phyloP scores from a whole-genome alignment of 1,140 invertebrate species.

The Adelges cooleyi region DNA sequence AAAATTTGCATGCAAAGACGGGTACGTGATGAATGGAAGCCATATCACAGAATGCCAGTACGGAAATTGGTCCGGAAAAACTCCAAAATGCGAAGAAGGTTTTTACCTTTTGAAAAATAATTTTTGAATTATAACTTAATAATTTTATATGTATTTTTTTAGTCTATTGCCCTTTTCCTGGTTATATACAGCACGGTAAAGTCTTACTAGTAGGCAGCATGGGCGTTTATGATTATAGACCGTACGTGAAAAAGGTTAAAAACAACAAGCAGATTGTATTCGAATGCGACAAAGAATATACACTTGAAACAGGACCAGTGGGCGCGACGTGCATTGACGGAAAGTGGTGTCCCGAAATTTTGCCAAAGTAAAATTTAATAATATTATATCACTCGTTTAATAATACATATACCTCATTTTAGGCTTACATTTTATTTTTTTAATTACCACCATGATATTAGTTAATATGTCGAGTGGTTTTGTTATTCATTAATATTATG shows the following conservation, averaged over 20 bases:
- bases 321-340: conserved; percentile 88
- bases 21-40: conserved; percentile 65
- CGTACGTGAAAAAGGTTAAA: conserved; percentile 78
- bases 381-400: background rate
- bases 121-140: background rate
- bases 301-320: conserved; percentile 61
- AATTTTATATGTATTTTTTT: conserved; percentile 33
- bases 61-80: conserved; percentile 83
- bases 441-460: too few species aligned
- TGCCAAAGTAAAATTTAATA: conserved; percentile 48
- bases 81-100: conserved; percentile 74
- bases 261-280: conserved; percentile 96
- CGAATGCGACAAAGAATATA: conserved; percentile 85
- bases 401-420: too few species aligned
- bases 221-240: conserved; percentile 93
- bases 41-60: conserved; percentile 66
- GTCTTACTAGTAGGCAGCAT: conserved; percentile 90
- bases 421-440: too few species aligned
- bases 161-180: conserved; percentile 91
- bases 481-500: too few species aligned
- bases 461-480: too few species aligned
- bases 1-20: conserved; percentile 82
- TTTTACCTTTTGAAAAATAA: conserved; percentile 18
- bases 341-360: conserved; percentile 67
- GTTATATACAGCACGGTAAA: conserved; percentile 78